Percentiles rank a stretch among this genome's conserved stretches.
phyloP scores from a whole-genome alignment of 2,113 vertebrate species.

The Microcebus ravelobensis region DNA sequence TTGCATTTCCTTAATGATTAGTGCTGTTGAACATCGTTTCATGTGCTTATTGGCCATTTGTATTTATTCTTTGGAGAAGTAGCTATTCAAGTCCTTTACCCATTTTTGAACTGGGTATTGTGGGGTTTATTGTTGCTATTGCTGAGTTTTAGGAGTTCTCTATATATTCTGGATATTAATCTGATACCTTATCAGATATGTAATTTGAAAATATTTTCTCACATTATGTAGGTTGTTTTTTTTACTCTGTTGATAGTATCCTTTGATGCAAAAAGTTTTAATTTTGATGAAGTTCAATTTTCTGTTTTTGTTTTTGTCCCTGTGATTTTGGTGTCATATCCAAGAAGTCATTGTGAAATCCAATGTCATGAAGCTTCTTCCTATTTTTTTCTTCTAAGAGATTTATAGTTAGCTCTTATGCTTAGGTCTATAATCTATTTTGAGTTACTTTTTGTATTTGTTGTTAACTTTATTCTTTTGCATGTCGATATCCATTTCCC shows the following conservation, averaged over 20 bases:
- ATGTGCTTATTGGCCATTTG: background rate
- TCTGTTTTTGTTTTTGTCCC: background rate
- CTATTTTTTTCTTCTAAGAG: too few species aligned
- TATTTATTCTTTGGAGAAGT: background rate
- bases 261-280: background rate
- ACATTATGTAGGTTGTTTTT: background rate
- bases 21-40: background rate
- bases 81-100: background rate
- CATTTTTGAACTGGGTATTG: background rate
- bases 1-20: background rate
- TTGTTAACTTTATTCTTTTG: too few species aligned
- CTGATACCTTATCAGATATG: background rate
- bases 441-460: too few species aligned
- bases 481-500: too few species aligned
- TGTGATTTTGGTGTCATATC: background rate
- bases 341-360: background rate
- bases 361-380: too few species aligned
- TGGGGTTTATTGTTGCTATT: background rate
- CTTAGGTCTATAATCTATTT: too few species aligned
- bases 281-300: background rate
- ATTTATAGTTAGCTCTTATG: too few species aligned
- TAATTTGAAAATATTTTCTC: background rate
- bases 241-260: background rate
- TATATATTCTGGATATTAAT: background rate
- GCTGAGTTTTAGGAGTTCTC: background rate